These are phyloP conservation scores for Mythimna ferrago DNA, from an alignment of 2,888 invertebrate genomes.

Conservation along the genomic window DNA sequence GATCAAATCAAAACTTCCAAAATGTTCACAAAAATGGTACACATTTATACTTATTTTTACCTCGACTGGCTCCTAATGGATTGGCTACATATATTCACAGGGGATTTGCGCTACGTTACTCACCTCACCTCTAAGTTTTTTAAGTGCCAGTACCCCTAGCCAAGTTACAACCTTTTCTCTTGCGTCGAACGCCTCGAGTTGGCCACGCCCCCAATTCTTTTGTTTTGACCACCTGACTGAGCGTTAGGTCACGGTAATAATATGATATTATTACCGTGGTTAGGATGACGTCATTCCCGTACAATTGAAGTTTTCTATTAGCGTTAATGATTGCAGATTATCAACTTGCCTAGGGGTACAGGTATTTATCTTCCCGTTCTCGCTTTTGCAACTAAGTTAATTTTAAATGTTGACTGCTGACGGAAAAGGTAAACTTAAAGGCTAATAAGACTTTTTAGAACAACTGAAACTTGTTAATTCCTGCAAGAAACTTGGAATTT, in stretches of 20 bases:
- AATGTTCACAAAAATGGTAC: constrained; percentile 50
- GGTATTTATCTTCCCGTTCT: constrained; percentile 28
- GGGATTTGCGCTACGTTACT: constrained; percentile 35
- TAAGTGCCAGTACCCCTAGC: neutral
- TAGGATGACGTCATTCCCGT: too few relatives aligned
- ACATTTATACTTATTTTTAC: constrained; percentile 58
- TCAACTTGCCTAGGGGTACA: neutral
- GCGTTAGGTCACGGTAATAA: too few relatives aligned
- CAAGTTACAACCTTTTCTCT: too few relatives aligned
- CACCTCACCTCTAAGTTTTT: constrained; percentile 21
- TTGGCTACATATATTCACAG: constrained; percentile 41
- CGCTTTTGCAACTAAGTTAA: constrained; percentile 5
- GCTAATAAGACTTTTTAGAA: constrained; percentile 38
- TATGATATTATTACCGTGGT: too few relatives aligned
- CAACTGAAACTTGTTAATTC: constrained; percentile 48
- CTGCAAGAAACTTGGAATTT: constrained; percentile 35
- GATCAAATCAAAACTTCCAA: constrained; percentile 13
- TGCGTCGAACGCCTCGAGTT: too few relatives aligned
- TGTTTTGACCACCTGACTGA: too few relatives aligned
- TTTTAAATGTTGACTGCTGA: constrained; percentile 35
- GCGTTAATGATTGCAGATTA: too few relatives aligned
- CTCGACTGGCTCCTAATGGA: constrained; percentile 51
- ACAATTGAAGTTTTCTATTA: too few relatives aligned
- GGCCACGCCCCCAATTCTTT: too few relatives aligned
- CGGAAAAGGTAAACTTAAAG: constrained; percentile 13